These are phyloP conservation scores for Philopotamus ludificatus DNA, from an alignment of 1,140 invertebrate genomes.

Conservation along the genomic window DNA sequence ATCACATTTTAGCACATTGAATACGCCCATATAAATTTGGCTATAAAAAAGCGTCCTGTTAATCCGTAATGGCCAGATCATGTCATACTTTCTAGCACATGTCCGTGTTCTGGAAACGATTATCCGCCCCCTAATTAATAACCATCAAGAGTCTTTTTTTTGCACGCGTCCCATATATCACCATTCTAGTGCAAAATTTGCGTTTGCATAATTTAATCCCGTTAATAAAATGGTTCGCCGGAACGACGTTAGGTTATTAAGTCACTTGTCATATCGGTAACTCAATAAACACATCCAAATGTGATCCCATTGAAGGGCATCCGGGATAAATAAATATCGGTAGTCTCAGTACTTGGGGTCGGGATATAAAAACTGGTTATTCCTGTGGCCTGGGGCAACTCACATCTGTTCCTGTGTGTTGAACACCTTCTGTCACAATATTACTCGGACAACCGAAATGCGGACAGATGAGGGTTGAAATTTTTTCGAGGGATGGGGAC, in stretches of 20 bases:
- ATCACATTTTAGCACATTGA: too few species aligned
- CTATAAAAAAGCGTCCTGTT: too few species aligned
- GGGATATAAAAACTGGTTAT: slow-evolving; percentile 15
- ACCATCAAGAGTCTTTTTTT: too few species aligned
- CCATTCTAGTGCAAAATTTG: too few species aligned
- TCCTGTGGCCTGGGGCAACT: slow-evolving; percentile 26
- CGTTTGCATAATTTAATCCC: too few species aligned
- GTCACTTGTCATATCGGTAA: slow-evolving; percentile 8
- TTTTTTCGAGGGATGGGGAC: slow-evolving; percentile 2
- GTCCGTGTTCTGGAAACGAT: too few species aligned
- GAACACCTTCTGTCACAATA: slow-evolving; percentile 42
- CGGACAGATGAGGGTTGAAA: slow-evolving; percentile 16
- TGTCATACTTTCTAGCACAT: too few species aligned
- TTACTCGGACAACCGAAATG: slow-evolving; percentile 11
- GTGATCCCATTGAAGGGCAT: slow-evolving; percentile 9
- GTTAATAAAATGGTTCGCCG: too few species aligned
- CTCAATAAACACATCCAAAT: slow-evolving; percentile 14
- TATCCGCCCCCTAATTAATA: too few species aligned
- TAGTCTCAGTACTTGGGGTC: slow-evolving; percentile 8
- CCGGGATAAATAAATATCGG: slow-evolving; percentile 20
- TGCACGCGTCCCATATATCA: too few species aligned
- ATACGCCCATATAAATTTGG: slow-evolving; percentile 31
- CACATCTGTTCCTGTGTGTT: slow-evolving; percentile 41
- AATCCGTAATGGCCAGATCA: too few species aligned
- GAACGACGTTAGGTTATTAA: slow-evolving; percentile 10